A percentile compares a stretch with the other conserved stretches of the same genome.
Conservation (phyloP, 2,888 invertebrate species). For the Anthrax anthrax region DNA sequence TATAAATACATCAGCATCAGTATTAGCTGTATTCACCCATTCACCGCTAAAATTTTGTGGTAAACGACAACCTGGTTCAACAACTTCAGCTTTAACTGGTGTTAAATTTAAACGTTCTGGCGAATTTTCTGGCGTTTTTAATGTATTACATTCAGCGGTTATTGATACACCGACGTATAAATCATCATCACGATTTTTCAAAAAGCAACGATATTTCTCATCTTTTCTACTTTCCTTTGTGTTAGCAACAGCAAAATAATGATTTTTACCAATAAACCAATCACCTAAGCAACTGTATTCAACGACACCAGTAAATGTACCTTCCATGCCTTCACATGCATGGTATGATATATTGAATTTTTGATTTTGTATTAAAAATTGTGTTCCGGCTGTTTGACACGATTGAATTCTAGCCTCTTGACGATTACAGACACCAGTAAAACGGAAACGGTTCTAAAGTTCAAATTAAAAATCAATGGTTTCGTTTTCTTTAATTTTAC, state of each 20-base stretch:
- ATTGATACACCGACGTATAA: constrained; percentile 83
- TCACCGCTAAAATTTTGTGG: constrained; percentile 88
- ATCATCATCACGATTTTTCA: constrained; percentile 89
- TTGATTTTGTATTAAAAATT: constrained; percentile 90
- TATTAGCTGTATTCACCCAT: constrained; percentile 96
- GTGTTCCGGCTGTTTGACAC: constrained; percentile 91
- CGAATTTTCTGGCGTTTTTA: constrained; percentile 87
- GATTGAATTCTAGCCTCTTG: constrained; percentile 82
- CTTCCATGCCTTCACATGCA: constrained; percentile 77
- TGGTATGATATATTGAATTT: constrained; percentile 92
- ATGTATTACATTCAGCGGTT: constrained; percentile 81
- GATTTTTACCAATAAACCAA: constrained; percentile 92
- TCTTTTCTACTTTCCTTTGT: constrained; percentile 91
- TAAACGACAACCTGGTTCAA: constrained; percentile 79
- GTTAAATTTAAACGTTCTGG: constrained; percentile 77
- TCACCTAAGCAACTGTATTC: constrained; percentile 88
- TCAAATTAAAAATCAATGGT: constrained; percentile 14
- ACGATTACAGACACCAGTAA: constrained; percentile 82
- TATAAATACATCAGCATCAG: constrained; percentile 84
- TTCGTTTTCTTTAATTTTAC: too few relatives aligned
- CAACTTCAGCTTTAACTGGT: constrained; percentile 78
- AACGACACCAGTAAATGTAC: constrained; percentile 80
- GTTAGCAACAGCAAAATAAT: constrained; percentile 94
- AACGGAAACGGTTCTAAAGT: constrained; percentile 68
- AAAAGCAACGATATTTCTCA: constrained; percentile 86